phyloP scores from a whole-genome alignment of 2,113 vertebrate genomes.

The Perca schrenkii region DNA sequence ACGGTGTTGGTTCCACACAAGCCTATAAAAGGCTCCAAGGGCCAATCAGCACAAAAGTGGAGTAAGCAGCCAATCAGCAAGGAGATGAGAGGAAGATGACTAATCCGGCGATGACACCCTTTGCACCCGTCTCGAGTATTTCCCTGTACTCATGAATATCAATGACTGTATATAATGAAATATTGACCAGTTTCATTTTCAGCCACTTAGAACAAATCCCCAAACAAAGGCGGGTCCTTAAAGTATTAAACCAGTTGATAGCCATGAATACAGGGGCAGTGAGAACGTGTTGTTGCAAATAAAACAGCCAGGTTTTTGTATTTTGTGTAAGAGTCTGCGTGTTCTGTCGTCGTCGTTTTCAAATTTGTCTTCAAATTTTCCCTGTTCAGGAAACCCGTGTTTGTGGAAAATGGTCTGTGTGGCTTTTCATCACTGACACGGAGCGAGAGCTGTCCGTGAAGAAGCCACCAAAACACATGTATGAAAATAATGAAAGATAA shows the following conservation, averaged over 20 bases:
- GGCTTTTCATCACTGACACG: constrained; percentile 35
- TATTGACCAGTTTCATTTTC: constrained; percentile 78
- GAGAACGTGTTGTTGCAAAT: constrained; percentile 42
- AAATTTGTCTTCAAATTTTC: constrained; percentile 53
- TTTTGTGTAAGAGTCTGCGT: constrained; percentile 59
- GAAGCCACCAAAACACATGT: constrained; percentile 36
- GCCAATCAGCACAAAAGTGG: constrained; percentile 55
- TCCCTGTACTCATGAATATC: constrained; percentile 76
- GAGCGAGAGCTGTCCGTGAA: constrained; percentile 37
- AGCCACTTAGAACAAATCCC: constrained; percentile 79
- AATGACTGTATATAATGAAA: constrained; percentile 79
- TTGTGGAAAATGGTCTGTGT: constrained; percentile 33
- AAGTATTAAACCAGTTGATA: constrained; percentile 74
- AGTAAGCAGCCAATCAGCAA: constrained; percentile 65
- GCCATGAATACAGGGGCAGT: constrained; percentile 65
- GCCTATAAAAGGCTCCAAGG: constrained; percentile 26
- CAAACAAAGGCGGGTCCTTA: constrained; percentile 83
- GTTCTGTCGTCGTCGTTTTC: constrained; percentile 42
- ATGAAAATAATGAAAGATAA: constrained; percentile 64
- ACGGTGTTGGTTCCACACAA: constrained; percentile 30
- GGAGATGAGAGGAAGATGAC: constrained; percentile 57
- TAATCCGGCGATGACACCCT: constrained; percentile 53
- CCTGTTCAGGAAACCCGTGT: constrained; percentile 38
- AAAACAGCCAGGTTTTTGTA: constrained; percentile 58
- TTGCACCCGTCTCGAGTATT: constrained; percentile 41